Percentiles rank a stretch among this genome's conserved stretches.
These are phyloP conservation scores for Potamarius usumacintae DNA, from an alignment of 2,113 vertebrate species.

Conservation along the genomic window DNA sequence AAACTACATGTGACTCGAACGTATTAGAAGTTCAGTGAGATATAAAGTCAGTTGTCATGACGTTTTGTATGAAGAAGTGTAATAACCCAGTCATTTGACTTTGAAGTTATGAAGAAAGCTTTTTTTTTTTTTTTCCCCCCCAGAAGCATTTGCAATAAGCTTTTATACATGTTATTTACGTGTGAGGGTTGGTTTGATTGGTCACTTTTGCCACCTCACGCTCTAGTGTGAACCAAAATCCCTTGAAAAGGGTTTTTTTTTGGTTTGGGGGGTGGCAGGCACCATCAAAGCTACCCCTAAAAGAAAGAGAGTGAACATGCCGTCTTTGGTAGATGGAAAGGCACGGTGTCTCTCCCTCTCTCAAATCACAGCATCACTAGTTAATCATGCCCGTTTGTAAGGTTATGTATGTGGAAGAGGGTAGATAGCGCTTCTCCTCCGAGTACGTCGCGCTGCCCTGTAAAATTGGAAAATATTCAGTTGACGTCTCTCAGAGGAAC, in stretches of 20 bases:
- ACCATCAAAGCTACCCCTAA: neutral
- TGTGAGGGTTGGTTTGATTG: neutral
- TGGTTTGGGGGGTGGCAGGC: too few relatives aligned
- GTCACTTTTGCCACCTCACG: neutral
- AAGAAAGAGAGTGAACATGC: neutral
- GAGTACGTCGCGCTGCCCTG: neutral
- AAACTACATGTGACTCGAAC: too few relatives aligned
- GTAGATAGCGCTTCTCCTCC: neutral
- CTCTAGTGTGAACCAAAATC: too few relatives aligned
- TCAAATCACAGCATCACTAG: neutral
- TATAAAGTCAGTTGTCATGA: neutral
- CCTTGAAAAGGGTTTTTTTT: neutral
- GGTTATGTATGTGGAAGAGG: neutral
- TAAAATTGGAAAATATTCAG: neutral
- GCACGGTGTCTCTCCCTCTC: neutral
- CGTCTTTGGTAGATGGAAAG: too few relatives aligned
- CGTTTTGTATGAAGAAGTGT: neutral
- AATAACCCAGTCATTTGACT: neutral
- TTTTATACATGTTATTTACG: neutral
- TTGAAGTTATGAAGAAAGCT: neutral
- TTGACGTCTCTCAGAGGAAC: neutral
- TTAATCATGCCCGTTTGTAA: neutral
- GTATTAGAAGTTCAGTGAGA: neutral
- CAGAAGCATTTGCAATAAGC: neutral
- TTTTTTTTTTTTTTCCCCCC: neutral